Conservation (phyloP, 2,113 vertebrate species). For the Dipodomys ordii region DNA sequence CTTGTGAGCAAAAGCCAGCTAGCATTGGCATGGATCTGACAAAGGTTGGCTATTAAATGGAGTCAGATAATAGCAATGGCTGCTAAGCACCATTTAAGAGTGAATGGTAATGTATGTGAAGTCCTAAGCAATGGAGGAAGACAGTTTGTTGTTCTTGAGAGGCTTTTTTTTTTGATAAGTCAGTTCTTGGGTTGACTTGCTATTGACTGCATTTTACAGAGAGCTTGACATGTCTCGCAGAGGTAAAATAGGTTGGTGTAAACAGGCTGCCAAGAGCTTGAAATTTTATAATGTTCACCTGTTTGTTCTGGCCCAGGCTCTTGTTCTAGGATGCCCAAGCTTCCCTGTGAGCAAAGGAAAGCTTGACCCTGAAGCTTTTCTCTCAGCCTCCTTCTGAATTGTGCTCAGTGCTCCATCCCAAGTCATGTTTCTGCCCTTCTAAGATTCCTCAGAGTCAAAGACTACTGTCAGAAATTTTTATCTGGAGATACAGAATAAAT, state of each 20-base stretch:
- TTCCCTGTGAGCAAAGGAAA: neutral
- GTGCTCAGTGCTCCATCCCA: accelerated
- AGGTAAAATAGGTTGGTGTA: neutral
- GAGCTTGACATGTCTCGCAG: neutral
- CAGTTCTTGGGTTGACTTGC: neutral
- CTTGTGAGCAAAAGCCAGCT: neutral
- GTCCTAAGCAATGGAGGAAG: neutral
- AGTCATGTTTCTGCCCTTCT: neutral
- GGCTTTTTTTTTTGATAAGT: neutral
- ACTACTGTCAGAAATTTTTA: neutral
- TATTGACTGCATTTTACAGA: neutral
- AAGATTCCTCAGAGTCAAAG: neutral
- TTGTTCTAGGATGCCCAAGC: neutral
- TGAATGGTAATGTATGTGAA: neutral
- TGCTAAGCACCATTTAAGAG: neutral
- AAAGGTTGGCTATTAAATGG: neutral
- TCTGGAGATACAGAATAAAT: neutral
- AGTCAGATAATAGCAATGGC: neutral
- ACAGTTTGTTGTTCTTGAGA: neutral
- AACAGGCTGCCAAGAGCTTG: neutral
- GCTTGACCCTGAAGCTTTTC: neutral
- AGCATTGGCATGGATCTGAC: neutral
- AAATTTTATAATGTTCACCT: neutral
- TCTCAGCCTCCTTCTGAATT: neutral
- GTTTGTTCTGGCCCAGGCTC: neutral